A percentile compares a stretch with the other conserved stretches of the same genome.
phyloP scores from a whole-genome alignment of 2,797 vertebrate species.

The Ctenopoma multispine region DNA sequence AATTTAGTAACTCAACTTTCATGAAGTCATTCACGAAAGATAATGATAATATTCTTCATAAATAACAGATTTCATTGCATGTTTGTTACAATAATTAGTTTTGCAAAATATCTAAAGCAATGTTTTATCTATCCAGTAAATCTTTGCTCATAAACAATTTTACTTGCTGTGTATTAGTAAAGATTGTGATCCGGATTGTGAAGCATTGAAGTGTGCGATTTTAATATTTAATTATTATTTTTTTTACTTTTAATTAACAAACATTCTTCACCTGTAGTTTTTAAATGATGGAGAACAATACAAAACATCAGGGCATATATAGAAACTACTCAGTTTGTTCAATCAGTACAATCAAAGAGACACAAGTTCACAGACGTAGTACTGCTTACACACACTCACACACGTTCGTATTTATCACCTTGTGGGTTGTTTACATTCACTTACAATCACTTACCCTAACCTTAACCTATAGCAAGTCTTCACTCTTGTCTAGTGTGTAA shows the following conservation, averaged over 20 bases:
- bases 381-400: not conserved
- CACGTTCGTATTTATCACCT: not conserved
- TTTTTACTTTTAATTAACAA: not conserved
- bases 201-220: no score
- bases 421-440: no score
- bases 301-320: no score
- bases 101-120: not conserved
- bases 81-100: constrained; percentile 7
- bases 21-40: not conserved
- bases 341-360: not conserved
- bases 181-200: not conserved
- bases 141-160: not conserved
- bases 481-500: no score
- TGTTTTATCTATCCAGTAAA: not conserved
- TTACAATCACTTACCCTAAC: no score
- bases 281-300: no score
- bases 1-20: not conserved
- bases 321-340: no score
- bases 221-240: no score
- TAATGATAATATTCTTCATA: not conserved
- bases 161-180: not conserved
- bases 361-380: not conserved
- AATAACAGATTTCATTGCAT: not conserved
- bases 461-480: no score
- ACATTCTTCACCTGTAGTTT: no score